Evolutionary conservation across 2,888 invertebrate genomes (phyloP), one percentile per base, ranked within the genome.

Genomic region (Altica lythri): DNA sequence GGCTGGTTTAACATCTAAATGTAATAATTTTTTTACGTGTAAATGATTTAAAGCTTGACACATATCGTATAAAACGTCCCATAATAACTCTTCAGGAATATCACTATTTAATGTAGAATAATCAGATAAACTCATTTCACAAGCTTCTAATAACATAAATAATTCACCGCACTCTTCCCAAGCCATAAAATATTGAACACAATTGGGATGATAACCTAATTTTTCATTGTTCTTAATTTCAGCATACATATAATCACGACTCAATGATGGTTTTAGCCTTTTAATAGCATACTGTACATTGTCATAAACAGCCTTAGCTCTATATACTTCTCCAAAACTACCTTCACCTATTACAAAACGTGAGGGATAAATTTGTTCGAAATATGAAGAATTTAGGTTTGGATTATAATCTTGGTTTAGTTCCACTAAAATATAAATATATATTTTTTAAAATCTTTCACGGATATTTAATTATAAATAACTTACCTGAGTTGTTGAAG

Each of bases 1-100:
- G 45, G 86, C 89, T 35, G 89, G 83, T 72, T 90, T 90, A 27
- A 90, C 85, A 75, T 90, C 90, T 73, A 89, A 78, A 70, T 90
- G 90, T 25, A 89, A 79, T 25, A 88, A 77, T 68, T 84, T 80
- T 44, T 82, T 79, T 55, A 81, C 81, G 69, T 90, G 90, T 14
- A 90, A 75, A 67, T 85, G 85, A 65, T 85, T 81, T 2, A 89
- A 71, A 12, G 85, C 88, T 77, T 81, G 71, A 27, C 80, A 65
- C 46, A 89, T 74, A 72, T 90, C 89, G 35, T 83, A 76, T 16
- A 89, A 72, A 56, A 86, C 84, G 55, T 83, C 80, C 86, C 87
- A 88, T 9, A 88, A 78, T 37, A 81, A 77, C 4, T 72, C 70
- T 69, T 89, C 88, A 1, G 81, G 75, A 42, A 89, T 79, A 30